A percentile compares a stretch with the other conserved stretches of the same genome.
These are phyloP conservation scores for Ganaspis sp. DNA, from an alignment of 1,140 invertebrate species.

Conservation along the genomic window DNA sequence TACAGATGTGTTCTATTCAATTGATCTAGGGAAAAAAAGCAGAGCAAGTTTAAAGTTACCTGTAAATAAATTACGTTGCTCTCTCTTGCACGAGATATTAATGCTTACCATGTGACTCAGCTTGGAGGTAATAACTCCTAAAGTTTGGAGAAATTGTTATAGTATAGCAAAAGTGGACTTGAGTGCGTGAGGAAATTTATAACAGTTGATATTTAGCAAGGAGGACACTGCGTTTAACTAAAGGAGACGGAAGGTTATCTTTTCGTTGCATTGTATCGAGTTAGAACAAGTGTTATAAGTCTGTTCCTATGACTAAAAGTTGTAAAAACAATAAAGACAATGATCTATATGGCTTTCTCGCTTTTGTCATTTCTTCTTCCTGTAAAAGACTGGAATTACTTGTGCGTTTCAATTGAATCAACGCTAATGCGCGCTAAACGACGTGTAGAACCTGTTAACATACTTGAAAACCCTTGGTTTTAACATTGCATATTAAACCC, in stretches of 20 bases:
- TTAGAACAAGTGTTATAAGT: background rate
- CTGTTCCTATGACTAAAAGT: background rate
- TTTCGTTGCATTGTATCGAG: background rate
- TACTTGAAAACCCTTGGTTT: too few species aligned
- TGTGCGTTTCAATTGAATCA: too few species aligned
- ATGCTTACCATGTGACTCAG: background rate
- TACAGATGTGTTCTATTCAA: too few species aligned
- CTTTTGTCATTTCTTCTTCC: too few species aligned
- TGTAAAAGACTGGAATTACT: too few species aligned
- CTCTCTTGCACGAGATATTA: background rate
- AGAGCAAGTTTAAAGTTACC: too few species aligned
- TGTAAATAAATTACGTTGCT: background rate
- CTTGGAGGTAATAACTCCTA: background rate
- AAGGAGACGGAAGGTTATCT: background rate
- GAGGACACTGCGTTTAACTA: background rate
- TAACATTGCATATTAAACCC: too few species aligned
- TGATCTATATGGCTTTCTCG: too few species aligned
- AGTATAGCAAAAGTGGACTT: background rate
- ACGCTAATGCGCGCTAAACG: too few species aligned
- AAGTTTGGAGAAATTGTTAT: background rate
- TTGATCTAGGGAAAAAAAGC: too few species aligned
- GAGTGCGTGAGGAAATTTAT: conserved; percentile 15
- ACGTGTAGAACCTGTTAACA: too few species aligned
- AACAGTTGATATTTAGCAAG: background rate
- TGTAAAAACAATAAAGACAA: background rate